Base-by-base conservation (phyloP, 2,797 vertebrate genomes). In the Triplophysa bombifrons region DNA sequence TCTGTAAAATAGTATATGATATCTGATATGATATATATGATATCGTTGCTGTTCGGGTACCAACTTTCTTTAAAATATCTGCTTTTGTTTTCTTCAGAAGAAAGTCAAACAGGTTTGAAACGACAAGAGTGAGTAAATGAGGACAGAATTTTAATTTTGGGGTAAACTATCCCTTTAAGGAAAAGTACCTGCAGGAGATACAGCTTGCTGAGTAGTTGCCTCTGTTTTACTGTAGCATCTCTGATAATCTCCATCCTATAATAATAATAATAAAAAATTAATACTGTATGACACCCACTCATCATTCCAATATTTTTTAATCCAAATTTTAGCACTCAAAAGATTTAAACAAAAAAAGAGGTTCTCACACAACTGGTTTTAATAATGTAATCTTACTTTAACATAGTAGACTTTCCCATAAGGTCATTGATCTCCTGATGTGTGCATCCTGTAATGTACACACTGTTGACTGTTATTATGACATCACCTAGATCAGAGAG, bases 401-500 rank as follows among this genome's bases (percentile, higher is more conserved):
- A 74, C 9, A 87, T 74, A 83, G 91, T 91, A 19, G 92, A 90
- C 0, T 93, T 90, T 83, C 89, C 92, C 85, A 96, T 93, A 80
- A 94, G 81, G 80, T 93, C 89, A 50, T 94, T 93, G 3, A 95
- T 92, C 51, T 94, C 91, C 84, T 92, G 92, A 88, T 94, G 92
- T 1, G 82, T 87, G 30, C 92, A 94, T 0, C 93, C 93, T 68
- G 92, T 87, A 0, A 85, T 90, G 84, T 6, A 91, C 5, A 92
- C 60, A 0, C 93, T 91, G 6, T 95, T 95, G 86, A 96, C 89
- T 34, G 84, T 86, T 67, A 88, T 38, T 65, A 96, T 90, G 87
- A 95, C 89, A 53, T 94, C 92, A n/a, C 94, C 95, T 96, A 85
- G 41, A 13, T 13, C 46, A 76, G 65, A 79, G n/a, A 58, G 11